Evolutionary conservation across 2,888 invertebrate species (phyloP), one percentile per base, ranked within the genome.

Genomic region (Stomorhina lunata): DNA sequence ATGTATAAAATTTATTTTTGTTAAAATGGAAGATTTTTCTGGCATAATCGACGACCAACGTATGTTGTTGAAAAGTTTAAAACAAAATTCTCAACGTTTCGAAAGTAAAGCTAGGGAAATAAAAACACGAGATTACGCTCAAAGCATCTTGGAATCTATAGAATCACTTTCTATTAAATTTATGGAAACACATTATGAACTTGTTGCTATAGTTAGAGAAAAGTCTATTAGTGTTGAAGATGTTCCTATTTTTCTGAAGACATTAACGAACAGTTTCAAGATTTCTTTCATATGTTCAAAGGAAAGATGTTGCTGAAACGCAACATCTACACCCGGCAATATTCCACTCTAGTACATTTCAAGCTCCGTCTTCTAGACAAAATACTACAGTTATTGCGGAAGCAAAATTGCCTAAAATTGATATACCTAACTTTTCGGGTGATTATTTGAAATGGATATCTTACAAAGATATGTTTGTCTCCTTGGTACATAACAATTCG

Each of bases 391-490:
- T 57, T n/a, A 9, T 6, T 3, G 15, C 55, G 1, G 55, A 57
- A 5, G 55, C 29, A 15, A 5, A 32, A 27, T 29, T 57, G 9
- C 55, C 55, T 4, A 57, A 29, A 29, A 57, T 57, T 12, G 12
- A 57, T 27, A 53, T 53, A 7, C 53, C 53, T 22, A 53, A 20
- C 12, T 53, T 53, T 25, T 27, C 27, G 2, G 53, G 53, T 27
- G 53, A 53, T 10, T 53, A 53, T 53, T 53, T 53, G n/a, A n/a
- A 5, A 5, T 53, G 55, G 55, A 29, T 57, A 12, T 57, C 55
- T 5, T 57, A 57, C n/a, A 57, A 32, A 32, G 32, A 57, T 15
- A 57, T 57, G 32, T 57, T 57, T 9, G 2, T 57, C n/a, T 57
- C 55, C 2, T 29, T 57, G n/a, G 55, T 57, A 1, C 55, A 57